A percentile compares a stretch with the other conserved stretches of the same genome.
phyloP scores from a whole-genome alignment of 2,888 invertebrate species.

The Coecobrya sp. region DNA sequence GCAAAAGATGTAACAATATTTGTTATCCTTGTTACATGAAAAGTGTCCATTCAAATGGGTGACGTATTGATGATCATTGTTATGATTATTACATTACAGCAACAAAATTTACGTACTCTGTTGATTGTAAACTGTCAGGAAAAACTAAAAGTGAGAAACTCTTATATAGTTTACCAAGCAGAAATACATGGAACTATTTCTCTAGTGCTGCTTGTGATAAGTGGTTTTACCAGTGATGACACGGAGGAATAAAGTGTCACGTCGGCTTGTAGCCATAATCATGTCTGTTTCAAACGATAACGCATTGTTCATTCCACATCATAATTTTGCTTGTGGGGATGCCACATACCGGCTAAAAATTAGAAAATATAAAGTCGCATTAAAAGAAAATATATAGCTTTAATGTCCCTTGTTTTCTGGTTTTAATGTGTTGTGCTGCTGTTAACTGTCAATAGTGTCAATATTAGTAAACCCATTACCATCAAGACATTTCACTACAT shows the following conservation, averaged over 20 bases:
- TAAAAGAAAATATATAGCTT: neutral
- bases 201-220: neutral
- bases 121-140: slow-evolving; percentile 62
- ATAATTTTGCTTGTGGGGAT: neutral
- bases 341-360: neutral
- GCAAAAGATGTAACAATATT: slow-evolving; percentile 60
- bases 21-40: slow-evolving; percentile 41
- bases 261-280: slow-evolving; percentile 14
- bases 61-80: slow-evolving; percentile 19
- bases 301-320: neutral
- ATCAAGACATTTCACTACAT: no score
- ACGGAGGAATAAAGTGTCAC: slow-evolving; percentile 71
- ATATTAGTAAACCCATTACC: neutral
- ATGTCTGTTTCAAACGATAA: neutral
- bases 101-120: neutral
- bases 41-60: slow-evolving; percentile 50
- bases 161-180: no score
- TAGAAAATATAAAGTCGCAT: neutral
- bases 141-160: slow-evolving; percentile 20
- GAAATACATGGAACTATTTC: neutral
- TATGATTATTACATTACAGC: slow-evolving; percentile 44
- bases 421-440: neutral
- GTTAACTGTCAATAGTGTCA: slow-evolving; percentile 17
- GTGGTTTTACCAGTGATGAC: slow-evolving; percentile 52
- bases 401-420: neutral